Base-by-base conservation (phyloP, 2,797 vertebrate species). In the Bovichtus diacanthus region DNA sequence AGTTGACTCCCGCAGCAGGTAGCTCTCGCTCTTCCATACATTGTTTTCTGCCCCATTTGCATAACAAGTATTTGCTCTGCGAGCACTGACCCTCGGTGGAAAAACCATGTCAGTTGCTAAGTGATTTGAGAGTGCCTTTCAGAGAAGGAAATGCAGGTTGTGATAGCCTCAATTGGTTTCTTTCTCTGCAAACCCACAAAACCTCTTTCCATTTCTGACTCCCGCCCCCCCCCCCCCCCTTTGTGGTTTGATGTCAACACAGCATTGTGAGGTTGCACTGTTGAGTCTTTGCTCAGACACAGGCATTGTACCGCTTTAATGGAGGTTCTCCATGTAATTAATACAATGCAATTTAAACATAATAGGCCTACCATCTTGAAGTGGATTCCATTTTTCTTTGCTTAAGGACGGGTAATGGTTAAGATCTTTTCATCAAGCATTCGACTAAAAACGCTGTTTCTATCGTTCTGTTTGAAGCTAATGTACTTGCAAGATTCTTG, bases 131-230 rank as follows among this genome's bases (percentile, higher is more conserved):
- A 78, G 67, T 2, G 63, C 51, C 61, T 87, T 84, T 81, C 68
- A 72, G 63, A 34, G 60, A 62, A 34, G 63, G 78, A 78, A 82
- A 88, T 65, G 23, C 54, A 77, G 73, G 46, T 54, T 53, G 54
- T n/a, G 61, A 90, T 51, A 31, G 39, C 74, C 63, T 70, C 81
- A 81, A 78, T 81, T 84, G 70, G 43, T 80, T 87, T 71, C 29
- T 64, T 86, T 87, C 72, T 81, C 43, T 61, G 66, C 43, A 60
- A 74, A 86, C 46, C 55, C 43, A 74, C 86, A 79, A 81, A 85
- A 76, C 19, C 72, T 18, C 60, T 34, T 76, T 66, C 11, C 50
- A 61, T 62, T 54, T 70, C 23, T 29, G 46, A 44, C 62, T 41
- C 36, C 27, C 63, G 11, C 60, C 21, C 8, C 16, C n/a, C 65